Evolutionary conservation across 2,888 invertebrate genomes (phyloP), one percentile per base, ranked within the genome.

Genomic region (Magallana nippona): DNA sequence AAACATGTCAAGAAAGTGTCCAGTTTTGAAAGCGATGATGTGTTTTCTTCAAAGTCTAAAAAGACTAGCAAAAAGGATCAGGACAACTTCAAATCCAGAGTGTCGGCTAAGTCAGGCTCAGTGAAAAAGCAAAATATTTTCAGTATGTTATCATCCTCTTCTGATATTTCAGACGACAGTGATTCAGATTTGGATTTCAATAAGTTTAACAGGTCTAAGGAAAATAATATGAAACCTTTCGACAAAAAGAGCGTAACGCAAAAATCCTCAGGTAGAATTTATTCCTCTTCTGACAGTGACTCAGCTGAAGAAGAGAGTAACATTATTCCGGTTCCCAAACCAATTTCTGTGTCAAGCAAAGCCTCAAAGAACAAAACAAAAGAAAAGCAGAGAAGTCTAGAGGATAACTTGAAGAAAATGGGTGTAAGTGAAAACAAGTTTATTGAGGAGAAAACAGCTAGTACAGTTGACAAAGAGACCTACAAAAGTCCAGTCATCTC

Each of bases 11-110:
- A 85, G 62, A 87, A 86, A 83, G 85, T 87, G 57, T 80, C 83
- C 22, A 88, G 86, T 79, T 19, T 86, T 80, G 85, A 87, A 15
- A 88, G 86, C 78, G 89, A 89, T 56, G 84, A 86, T 77, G 87
- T 86, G 27, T 85, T 85, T 78, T 85, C 55, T 19, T 44, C 71
- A 8, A 82, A 84, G 44, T 56, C 63, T 5, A n/a, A 32, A 56
- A 84, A 84, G 56, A 2, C 19, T 27, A 84, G 57, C n/a, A 84
- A 82, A 71, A 57, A 19, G 3, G 62, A 32, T 5, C n/a, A 60
- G 10, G 55, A 19, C 11, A 82, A 82, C 60, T 55, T 44, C 22
- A 83, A 83, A 55, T 13, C 80, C 1, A 80, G 55, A 57, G 57
- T 55, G 11, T 57, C 77, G 2, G 56, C 71, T 11, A 79, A 83